Base-by-base conservation (phyloP, 2,797 vertebrate genomes). In the Philypnodon macrostomus region DNA sequence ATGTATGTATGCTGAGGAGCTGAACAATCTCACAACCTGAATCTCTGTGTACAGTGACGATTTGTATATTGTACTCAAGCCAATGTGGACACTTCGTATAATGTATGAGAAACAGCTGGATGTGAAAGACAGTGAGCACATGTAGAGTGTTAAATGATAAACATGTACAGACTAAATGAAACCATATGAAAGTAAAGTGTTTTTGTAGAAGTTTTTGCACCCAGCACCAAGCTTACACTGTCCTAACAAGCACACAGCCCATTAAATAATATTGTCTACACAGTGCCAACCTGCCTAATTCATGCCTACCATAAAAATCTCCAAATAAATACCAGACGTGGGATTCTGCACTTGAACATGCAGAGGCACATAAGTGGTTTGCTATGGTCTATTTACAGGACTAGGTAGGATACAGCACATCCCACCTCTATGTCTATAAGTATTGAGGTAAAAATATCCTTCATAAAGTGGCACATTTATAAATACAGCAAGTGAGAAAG, bases 21-120 rank as follows among this genome's bases (percentile, higher is more conserved):
- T 8, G 23, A 21, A 41, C 7, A 6, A 67, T 32, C 53, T 15
- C 48, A 53, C 21, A 34, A 45, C 21, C 26, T 1, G 2, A 53
- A 12, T 51, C n/a, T 58, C 16, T 30, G 48, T 54, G 13, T 30
- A 12, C 48, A 16, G 35, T 32, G 32, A 49, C 49, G 34, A 45
- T 41, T 17, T 17, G 19, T 47, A 15, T 32, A 26, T 19, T 34
- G 29, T 42, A 38, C 38, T 46, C 4, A 24, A 8, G 9, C 35
- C 19, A 24, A 54, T 45, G 30, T 52, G 49, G 38, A 46, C 58
- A 63, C 33, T 42, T 33, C 21, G 53, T 29, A 14, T 63, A 75
- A 81, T 85, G 77, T 79, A 57, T 44, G 13, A 61, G 63, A 70
- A 84, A 63, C 80, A 86, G 79, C 79, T 83, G 75, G 68, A 67